Percentiles rank a stretch among this genome's conserved stretches.
These are phyloP conservation scores for Alexandromys fortis DNA, from an alignment of 2,113 vertebrate species.

Conservation along the genomic window DNA sequence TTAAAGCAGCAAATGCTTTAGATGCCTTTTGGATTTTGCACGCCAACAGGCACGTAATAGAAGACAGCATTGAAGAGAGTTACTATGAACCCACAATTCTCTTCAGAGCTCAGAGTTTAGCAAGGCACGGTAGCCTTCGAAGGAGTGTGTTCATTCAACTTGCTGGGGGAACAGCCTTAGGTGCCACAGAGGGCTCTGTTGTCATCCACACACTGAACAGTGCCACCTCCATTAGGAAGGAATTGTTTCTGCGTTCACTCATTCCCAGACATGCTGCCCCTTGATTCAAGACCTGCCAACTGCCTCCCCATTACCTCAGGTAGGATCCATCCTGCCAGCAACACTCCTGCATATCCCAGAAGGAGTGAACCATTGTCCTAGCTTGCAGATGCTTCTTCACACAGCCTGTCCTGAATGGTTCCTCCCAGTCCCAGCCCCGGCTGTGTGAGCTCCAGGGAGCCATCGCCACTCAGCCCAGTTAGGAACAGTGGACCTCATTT, in stretches of 20 bases:
- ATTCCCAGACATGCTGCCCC: slow-evolving; percentile 62
- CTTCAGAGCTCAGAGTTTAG: neutral
- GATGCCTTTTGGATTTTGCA: slow-evolving; percentile 27
- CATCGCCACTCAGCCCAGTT: neutral
- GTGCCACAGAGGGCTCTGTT: slow-evolving; percentile 66
- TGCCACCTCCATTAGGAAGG: slow-evolving; percentile 77
- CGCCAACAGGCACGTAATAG: neutral
- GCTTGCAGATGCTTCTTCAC: neutral
- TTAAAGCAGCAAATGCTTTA: neutral
- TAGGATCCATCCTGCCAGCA: slow-evolving; percentile 27
- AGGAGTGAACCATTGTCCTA: neutral
- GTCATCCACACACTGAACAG: slow-evolving; percentile 57
- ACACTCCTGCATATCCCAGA: neutral
- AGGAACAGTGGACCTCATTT: neutral
- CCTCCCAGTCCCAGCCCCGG: neutral
- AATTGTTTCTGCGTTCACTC: slow-evolving; percentile 63
- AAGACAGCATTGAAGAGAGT: neutral
- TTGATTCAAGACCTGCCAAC: slow-evolving; percentile 24
- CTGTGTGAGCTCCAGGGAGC: neutral
- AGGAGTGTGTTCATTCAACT: slow-evolving; percentile 38
- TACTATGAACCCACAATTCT: neutral
- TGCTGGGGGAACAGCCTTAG: slow-evolving; percentile 23
- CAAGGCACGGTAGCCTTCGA: neutral
- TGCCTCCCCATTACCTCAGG: slow-evolving; percentile 29
- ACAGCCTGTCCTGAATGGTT: neutral